Evolutionary conservation across 2,888 invertebrate species (phyloP), one percentile per base, ranked within the genome.

Genomic region (Mimumesa dahlbomi): DNA sequence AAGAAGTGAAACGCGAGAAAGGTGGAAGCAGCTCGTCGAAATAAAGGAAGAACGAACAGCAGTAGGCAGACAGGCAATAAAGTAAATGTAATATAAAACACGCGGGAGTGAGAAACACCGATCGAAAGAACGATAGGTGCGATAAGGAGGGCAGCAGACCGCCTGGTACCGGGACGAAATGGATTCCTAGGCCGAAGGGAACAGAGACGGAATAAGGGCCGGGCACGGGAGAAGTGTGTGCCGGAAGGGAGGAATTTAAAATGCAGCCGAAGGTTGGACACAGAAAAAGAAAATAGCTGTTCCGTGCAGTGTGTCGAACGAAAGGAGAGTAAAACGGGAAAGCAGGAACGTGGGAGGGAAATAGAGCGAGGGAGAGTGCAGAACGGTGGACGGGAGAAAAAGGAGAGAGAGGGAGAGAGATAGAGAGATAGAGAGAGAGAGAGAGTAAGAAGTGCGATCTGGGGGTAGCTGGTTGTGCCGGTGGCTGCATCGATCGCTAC

Each of bases 401-500:
- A 14, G 34, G 16, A 16, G 42, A 14, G 49, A 16, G 13, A 16
- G 31, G 19, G 42, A 18, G 25, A 31, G 49, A 50, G 25, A 31
- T 19, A 34, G 59, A 19, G 14, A 21, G 16, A 16, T 7, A 19
- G 36, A 7, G 49, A 50, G 48, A 38, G 42, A 46, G 45, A 64
- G 65, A 46, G 59, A 36, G 70, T 54, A 57, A 21, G 62, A 58
- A 40, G 53, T 40, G 40, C 54, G 72, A 63, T 71, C 73, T 75
- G 73, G 74, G 77, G 81, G 71, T 81, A 72, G 84, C 82, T 82
- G 82, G 83, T 79, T 82, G 81, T 83, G 80, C 76, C 81, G 83
- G 81, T 84, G 84, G 82, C 86, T 86, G 83, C 85, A 86, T 86
- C 86, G 86, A 86, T 86, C 86, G 84, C 74, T 73, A 68, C 76